Percentiles rank a stretch among this genome's conserved stretches.
phyloP scores from a whole-genome alignment of 2,113 vertebrate genomes.

The Dipodomys stephensi region DNA sequence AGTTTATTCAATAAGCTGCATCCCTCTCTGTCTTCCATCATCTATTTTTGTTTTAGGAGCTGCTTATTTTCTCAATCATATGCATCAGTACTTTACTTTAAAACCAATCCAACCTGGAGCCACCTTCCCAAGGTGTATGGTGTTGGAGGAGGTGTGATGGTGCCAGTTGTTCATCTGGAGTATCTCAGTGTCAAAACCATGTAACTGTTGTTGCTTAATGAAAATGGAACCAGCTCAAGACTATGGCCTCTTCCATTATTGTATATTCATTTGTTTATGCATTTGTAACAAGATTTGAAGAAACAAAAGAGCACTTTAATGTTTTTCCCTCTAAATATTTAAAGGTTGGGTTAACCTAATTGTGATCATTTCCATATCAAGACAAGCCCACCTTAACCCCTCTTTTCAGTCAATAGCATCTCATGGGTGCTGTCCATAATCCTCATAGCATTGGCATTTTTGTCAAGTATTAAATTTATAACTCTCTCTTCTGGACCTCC shows the following conservation, averaged over 20 bases:
- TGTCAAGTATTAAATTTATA: background rate
- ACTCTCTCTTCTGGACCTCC: background rate
- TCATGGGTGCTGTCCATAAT: constrained; percentile 6
- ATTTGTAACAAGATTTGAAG: constrained; percentile 35
- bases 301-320: constrained; percentile 14
- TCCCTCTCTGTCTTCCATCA: background rate
- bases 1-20: background rate
- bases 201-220: background rate
- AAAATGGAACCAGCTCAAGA: background rate
- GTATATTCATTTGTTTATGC: background rate
- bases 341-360: background rate
- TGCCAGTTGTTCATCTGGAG: background rate
- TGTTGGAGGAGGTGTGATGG: background rate
- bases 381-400: background rate
- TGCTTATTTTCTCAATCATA: background rate
- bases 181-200: background rate
- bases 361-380: too few relatives aligned
- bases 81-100: background rate
- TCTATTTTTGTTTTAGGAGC: background rate
- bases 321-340: background rate
- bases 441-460: constrained; percentile 28
- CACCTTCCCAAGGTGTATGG: background rate
- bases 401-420: fast-evolving
- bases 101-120: background rate
- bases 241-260: background rate